phyloP scores from a whole-genome alignment of 2,113 vertebrate species.

The Heterocephalus glaber region DNA sequence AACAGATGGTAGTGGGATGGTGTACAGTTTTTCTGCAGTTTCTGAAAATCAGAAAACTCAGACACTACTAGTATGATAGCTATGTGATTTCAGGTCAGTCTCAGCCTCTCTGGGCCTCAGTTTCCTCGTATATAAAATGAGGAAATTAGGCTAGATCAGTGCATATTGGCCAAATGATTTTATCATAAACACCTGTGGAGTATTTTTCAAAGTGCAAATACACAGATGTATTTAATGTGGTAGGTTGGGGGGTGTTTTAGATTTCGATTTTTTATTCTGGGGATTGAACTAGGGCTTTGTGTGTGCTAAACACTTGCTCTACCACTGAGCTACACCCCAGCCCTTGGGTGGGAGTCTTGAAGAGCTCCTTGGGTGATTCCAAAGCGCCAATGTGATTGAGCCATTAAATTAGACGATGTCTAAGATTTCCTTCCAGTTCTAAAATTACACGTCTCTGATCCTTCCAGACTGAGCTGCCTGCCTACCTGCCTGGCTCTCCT shows the following conservation, averaged over 20 bases:
- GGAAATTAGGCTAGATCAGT: neutral
- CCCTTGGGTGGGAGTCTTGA: neutral
- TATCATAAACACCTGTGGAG: neutral
- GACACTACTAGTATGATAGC: neutral
- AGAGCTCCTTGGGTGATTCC: neutral
- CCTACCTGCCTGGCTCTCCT: neutral
- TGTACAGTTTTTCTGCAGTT: neutral
- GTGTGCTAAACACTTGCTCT: neutral
- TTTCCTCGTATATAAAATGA: constrained; percentile 1
- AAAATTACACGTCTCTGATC: neutral
- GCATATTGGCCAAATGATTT: neutral
- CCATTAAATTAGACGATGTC: neutral
- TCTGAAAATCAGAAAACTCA: constrained; percentile 18
- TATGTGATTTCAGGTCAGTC: neutral
- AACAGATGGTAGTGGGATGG: neutral
- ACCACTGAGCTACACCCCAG: neutral
- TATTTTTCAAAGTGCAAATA: neutral
- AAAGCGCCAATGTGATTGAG: neutral
- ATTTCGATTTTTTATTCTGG: neutral
- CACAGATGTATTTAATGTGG: neutral
- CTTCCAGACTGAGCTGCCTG: neutral
- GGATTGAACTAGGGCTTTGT: neutral
- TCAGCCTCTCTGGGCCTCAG: neutral
- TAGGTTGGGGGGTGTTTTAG: neutral
- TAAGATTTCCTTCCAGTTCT: neutral